Percentiles rank a stretch among this genome's conserved stretches.
phyloP scores from a whole-genome alignment of 2,797 vertebrate genomes.

The Molossus molossus region DNA sequence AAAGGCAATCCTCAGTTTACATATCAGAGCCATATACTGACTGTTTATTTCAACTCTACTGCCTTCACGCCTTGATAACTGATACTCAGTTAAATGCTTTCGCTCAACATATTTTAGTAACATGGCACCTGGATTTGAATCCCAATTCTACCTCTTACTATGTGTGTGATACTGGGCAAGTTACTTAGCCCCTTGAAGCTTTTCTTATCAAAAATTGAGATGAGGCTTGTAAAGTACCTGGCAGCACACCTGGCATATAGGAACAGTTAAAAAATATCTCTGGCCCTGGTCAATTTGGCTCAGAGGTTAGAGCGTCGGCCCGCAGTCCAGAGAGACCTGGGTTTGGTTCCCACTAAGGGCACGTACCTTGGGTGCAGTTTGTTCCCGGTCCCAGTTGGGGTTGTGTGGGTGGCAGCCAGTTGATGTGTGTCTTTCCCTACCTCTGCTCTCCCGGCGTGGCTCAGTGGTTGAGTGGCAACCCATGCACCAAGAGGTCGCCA shows the following conservation, averaged over 20 bases:
- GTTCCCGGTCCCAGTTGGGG: too few relatives aligned
- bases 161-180: neutral
- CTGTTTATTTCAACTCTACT: neutral
- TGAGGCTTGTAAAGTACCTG: neutral
- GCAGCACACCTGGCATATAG: neutral
- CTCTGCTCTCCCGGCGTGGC: too few relatives aligned
- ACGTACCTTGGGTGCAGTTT: too few relatives aligned
- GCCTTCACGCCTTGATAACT: slow-evolving; percentile 2
- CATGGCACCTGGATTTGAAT: neutral
- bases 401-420: too few relatives aligned
- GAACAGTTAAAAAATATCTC: neutral
- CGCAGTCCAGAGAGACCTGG: too few relatives aligned
- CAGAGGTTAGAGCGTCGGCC: too few relatives aligned
- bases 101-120: neutral
- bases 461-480: too few relatives aligned
- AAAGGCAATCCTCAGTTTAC: neutral
- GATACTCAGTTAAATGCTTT: neutral
- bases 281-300: too few relatives aligned
- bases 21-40: neutral
- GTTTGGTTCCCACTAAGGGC: too few relatives aligned
- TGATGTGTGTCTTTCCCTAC: too few relatives aligned
- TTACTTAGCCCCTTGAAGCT: neutral
- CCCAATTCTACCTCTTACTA: neutral
- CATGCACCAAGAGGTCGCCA: too few relatives aligned
- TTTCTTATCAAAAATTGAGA: slow-evolving; percentile 19